phyloP scores from a whole-genome alignment of 2,888 invertebrate species.

The Xylota segnis region DNA sequence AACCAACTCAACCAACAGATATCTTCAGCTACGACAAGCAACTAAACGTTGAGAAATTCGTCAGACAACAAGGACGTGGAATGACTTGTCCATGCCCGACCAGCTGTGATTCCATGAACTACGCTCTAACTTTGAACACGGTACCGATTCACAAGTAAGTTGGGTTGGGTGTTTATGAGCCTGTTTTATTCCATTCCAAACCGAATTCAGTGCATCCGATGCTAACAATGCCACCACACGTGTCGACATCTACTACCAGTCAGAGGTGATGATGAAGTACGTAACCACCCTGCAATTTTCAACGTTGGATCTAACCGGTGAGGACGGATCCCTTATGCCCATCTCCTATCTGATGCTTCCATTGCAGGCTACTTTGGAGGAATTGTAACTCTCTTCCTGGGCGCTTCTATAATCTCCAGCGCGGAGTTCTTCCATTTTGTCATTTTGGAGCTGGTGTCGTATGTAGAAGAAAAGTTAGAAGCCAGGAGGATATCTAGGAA shows the following conservation, averaged over 20 bases:
- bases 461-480: not conserved
- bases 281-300: conserved; percentile 82
- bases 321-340: conserved; percentile 38
- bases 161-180: not conserved
- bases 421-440: conserved; percentile 46
- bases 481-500: not conserved
- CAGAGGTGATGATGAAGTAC: conserved; percentile 83
- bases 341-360: conserved; percentile 79
- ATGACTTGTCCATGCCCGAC: conserved; percentile 80
- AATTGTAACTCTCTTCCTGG: conserved; percentile 84
- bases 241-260: conserved; percentile 82
- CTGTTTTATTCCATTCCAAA: not conserved
- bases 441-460: conserved; percentile 24
- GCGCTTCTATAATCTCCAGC: conserved; percentile 82
- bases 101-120: conserved; percentile 79
- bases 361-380: conserved; percentile 84
- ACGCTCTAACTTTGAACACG: conserved; percentile 78
- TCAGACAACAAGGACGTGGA: conserved; percentile 79
- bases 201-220: conserved; percentile 47
- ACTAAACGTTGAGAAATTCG: conserved; percentile 77
- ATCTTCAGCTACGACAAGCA: conserved; percentile 78
- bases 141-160: conserved; percentile 68
- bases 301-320: conserved; percentile 82
- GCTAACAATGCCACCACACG: conserved; percentile 69
- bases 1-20: conserved; percentile 64